Base-by-base conservation (phyloP, 2,888 invertebrate genomes). In the Diaphora mendica region DNA sequence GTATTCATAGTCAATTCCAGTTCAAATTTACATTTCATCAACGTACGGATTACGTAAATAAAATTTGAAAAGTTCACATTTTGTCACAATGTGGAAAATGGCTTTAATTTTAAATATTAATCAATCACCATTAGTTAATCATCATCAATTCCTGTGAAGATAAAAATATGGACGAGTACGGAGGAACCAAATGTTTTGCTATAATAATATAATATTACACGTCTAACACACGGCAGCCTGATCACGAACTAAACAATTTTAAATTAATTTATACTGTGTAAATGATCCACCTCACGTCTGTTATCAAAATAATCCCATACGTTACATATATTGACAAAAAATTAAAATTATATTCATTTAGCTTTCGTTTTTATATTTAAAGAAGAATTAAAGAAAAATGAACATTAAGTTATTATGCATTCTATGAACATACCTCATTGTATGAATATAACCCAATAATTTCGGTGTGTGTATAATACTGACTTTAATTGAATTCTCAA, bases 61-160 rank as follows among this genome's bases (percentile, higher is more conserved):
- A 39, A 35, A 73, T 82, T 80, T 73, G 77, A 74, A 82, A 74
- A 84, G 79, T 82, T 89, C 86, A 92, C 95, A 95, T 95, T 95
- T 95, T 95, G 95, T 95, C 95, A 95, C 95, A 95, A 95, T 89
- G 87, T 92, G 94, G 94, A 88, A 90, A 89, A 90, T 88, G 88
- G 88, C 87, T 85, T 90, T 87, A 88, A 85, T 87, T 87, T 89
- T 88, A 88, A 88, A 81, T 89, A 88, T 86, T 86, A 88, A 85
- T 89, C 88, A 91, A 87, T 91, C 91, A 88, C 86, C 89, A 87
- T 89, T 89, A 91, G 69, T 90, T 88, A 90, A 88, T 86, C 82
- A 78, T 92, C 89, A 91, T 95, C 95, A 95, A 95, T 95, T 95
- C 95, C 95, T 94, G 93, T 88, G 90, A 92, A 94, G 92, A 94